Base-by-base conservation (phyloP, 2,797 vertebrate genomes). In the Eupleurogrammus muticus region DNA sequence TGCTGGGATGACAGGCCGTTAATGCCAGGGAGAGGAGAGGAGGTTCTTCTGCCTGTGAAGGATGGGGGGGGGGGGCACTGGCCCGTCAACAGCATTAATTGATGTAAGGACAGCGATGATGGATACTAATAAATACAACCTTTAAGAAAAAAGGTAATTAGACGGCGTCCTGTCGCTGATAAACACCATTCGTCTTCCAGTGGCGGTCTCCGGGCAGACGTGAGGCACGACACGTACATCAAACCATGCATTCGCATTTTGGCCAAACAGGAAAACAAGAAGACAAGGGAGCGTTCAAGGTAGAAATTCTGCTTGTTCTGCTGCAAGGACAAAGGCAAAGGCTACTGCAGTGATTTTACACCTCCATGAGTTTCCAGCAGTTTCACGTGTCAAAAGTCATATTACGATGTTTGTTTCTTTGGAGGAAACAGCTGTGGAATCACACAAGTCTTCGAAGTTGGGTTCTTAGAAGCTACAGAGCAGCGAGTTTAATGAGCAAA, bases 1-100 rank as follows among this genome's bases (percentile, higher is more conserved):
- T 74, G 96, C 88, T 82, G 88, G 88, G 95, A 97, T 97, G 97
- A 98, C 97, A 97, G 95, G 95, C 94, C 95, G 93, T 94, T 97
- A 98, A 97, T 97, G 94, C 95, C 95, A 96, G 86, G 13, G 60
- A 79, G 82, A 61, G 60, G 74, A 76, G 86, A 82, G 83, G 78
- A 85, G 84, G 84, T 83, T 85, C 86, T 86, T 88, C 85, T 89
- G 80, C 85, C 71, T 72, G 68, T 83, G 86, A 85, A 72, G 84
- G 86, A 72, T 83, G 84, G 94, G 92, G 95, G 93, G 89, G 90
- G 92, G 79, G 19, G 1, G 88, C 86, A 91, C 92, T 82, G 9
- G 69, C 72, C 85, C 90, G 93, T 97, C 96, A 97, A 94, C 93
- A 75, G 90, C 94, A 96, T 97, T 97, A 97, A 98, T 96, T 97